Base-by-base conservation (phyloP, 2,797 vertebrate genomes). In the Monodelphis domestica region DNA sequence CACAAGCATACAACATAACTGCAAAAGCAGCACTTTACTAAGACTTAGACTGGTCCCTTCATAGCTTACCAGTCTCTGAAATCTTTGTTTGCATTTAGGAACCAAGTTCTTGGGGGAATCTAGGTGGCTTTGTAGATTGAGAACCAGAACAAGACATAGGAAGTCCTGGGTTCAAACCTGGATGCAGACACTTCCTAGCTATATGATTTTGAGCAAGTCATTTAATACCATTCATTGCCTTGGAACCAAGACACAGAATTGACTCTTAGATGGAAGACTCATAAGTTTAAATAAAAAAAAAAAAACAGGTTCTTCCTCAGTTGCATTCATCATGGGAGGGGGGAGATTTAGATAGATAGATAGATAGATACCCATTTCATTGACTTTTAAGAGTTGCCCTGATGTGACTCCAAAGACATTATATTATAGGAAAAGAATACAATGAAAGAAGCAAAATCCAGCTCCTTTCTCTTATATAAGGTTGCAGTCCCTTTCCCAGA, bases 351-450 rank as follows among this genome's bases (percentile, higher is more conserved):
- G 3, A 33, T 4, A 63, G 9, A 57, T 10, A 30, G 3, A 57
- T 10, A 63, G 24, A 57, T n/a, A 63, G n/a, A n/a, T 45, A 38
- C 21, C 6, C 38, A 45, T 45, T 78, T 45, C 38, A 50, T 12
- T 50, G 38, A 89, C 53, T 91, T 96, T 93, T 91, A 55, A 93
- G 91, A 90, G 33, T 28, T 87, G 90, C 94, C 29, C 12, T 50
- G 26, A 50, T 56, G 1, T 29, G 17, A 88, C 4, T 78, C 89
- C 89, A 30, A 92, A 87, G 17, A 84, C 21, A 6, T 51, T 94
- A 28, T 59, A 11, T 50, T 87, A 84, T 50, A 84, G 21, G 70
- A 45, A 78, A 84, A 84, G 21, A 50, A 50, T 50, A 9, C 90
- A 70, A 54, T 45, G 14, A 54, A 91, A 63, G 56, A 54, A 33